A percentile compares a stretch with the other conserved stretches of the same genome.
These are phyloP conservation scores for Lasiurus borealis DNA, from an alignment of 2,113 vertebrate genomes.

Conservation along the genomic window DNA sequence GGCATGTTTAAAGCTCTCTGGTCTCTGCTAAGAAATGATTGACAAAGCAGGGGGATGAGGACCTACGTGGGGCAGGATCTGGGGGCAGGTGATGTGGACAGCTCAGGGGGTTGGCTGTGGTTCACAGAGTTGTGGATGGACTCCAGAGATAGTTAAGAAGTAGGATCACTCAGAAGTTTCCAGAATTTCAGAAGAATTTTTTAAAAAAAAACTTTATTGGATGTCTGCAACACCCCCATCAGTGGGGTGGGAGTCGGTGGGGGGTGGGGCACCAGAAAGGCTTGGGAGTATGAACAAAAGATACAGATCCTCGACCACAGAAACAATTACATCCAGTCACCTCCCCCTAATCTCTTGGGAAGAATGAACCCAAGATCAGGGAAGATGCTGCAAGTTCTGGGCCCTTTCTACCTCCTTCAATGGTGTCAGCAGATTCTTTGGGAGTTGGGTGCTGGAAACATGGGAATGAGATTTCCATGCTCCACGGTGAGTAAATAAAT, in stretches of 20 bases:
- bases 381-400: not conserved
- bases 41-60: not conserved
- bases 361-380: not conserved
- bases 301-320: not conserved
- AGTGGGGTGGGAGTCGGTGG: not conserved
- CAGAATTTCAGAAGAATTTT: slow-evolving; percentile 41
- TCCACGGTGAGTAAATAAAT: not conserved
- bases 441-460: not conserved
- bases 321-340: not conserved
- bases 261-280: not conserved
- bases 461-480: not conserved
- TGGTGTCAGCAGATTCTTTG: not conserved
- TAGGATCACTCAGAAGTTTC: not conserved
- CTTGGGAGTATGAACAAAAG: slow-evolving; percentile 41
- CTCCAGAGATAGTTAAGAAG: slow-evolving; percentile 6
- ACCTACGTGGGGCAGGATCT: not conserved
- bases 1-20: not conserved
- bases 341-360: not conserved
- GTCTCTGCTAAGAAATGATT: not conserved
- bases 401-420: not conserved
- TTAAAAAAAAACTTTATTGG: slow-evolving; percentile 63
- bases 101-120: not conserved
- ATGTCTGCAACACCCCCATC: not conserved
- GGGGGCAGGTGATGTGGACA: not conserved
- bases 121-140: not conserved